Evolutionary conservation across 1,140 invertebrate genomes (phyloP).

Genomic region (Drosophila sp.): DNA sequence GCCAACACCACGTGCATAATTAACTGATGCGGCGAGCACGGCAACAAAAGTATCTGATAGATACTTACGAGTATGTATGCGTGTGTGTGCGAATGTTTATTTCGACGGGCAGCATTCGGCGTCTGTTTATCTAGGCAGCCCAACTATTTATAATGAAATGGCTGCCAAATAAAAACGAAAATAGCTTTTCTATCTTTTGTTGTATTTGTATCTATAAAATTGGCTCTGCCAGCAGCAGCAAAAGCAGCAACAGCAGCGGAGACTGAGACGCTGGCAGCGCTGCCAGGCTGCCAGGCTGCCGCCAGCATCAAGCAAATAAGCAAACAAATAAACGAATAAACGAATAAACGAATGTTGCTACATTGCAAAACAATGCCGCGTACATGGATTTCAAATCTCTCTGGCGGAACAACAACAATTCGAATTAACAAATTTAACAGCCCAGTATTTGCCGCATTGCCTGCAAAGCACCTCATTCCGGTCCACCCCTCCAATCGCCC

Average conservation of each 20-base stretch:
- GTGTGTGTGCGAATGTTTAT: neutral
- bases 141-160: slow-evolving; percentile 78
- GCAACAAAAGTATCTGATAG: slow-evolving; percentile 23
- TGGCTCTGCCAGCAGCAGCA: slow-evolving; percentile 19
- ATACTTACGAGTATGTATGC: slow-evolving; percentile 16
- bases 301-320: slow-evolving; percentile 1
- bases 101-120: slow-evolving; percentile 9
- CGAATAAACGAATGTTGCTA: slow-evolving; percentile 23
- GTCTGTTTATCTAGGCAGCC: slow-evolving; percentile 74
- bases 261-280: slow-evolving; percentile 11
- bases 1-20: slow-evolving; percentile 22
- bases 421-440: slow-evolving; percentile 57
- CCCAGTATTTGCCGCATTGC: slow-evolving; percentile 29
- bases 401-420: slow-evolving; percentile 27
- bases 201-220: slow-evolving; percentile 58
- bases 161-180: slow-evolving; percentile 74
- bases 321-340: slow-evolving; percentile 11
- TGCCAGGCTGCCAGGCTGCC: slow-evolving; percentile 2
- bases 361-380: slow-evolving; percentile 52
- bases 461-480: slow-evolving; percentile 45
- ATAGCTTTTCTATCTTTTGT: slow-evolving; percentile 62
- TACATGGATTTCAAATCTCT: slow-evolving; percentile 25
- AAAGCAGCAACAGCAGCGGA: too few relatives aligned
- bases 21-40: slow-evolving; percentile 14
- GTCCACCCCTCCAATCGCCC: neutral